Percentiles rank a stretch among this genome's conserved stretches.
Conservation (phyloP, 2,113 vertebrate genomes). For the Corythaeola cristata region DNA sequence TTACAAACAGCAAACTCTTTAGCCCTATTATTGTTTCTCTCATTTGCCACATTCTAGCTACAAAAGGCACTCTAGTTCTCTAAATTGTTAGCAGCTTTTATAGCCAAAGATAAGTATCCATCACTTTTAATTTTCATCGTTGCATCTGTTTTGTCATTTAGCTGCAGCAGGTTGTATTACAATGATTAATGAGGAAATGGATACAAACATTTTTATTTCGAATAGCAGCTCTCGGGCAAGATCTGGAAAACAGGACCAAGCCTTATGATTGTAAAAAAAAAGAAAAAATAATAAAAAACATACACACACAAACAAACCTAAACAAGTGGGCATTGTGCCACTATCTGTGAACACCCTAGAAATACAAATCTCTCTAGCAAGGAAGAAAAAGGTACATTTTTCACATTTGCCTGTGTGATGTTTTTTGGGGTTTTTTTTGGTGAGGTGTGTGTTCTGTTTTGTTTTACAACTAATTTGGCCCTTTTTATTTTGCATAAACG, state of each 20-base stretch:
- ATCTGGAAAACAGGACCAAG: conserved; percentile 77
- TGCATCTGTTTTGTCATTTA: conserved; percentile 82
- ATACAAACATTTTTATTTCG: conserved; percentile 81
- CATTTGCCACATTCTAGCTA: conserved; percentile 72
- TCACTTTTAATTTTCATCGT: conserved; percentile 82
- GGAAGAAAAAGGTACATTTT: conserved; percentile 50
- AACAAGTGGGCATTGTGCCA: conserved; percentile 64
- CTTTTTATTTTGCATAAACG: conserved; percentile 77
- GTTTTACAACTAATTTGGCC: conserved; percentile 73
- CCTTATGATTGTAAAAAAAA: conserved; percentile 75
- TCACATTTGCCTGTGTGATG: conserved; percentile 43
- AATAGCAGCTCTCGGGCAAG: conserved; percentile 74
- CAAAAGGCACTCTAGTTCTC: conserved; percentile 76
- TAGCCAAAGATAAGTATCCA: conserved; percentile 79
- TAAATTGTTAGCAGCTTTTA: conserved; percentile 80
- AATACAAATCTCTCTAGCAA: conserved; percentile 60
- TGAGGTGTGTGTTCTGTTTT: conserved; percentile 4
- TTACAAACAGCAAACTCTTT: conserved; percentile 73
- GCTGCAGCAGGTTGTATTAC: conserved; percentile 79
- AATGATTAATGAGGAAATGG: conserved; percentile 76
- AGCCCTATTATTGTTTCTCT: conserved; percentile 65
- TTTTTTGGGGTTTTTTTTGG: background rate
- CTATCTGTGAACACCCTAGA: conserved; percentile 60
- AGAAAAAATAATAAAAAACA: background rate
- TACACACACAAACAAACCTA: background rate